Base-by-base conservation (phyloP, 2,888 invertebrate genomes). In the Aelia acuminata region DNA sequence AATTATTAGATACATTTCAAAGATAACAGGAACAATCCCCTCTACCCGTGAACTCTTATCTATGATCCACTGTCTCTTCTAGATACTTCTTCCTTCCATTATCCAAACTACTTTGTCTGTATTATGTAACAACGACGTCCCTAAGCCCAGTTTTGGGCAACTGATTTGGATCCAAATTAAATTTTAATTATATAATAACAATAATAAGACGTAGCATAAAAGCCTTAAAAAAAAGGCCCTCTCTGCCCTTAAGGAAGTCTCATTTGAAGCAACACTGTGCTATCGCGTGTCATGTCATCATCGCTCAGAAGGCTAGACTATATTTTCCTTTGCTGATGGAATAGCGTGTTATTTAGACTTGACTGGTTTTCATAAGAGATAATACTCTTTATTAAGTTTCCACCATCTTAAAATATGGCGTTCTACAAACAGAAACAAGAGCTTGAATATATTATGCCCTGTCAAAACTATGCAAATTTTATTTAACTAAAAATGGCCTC, bases 1-100 rank as follows among this genome's bases (percentile, higher is more conserved):
- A 80, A 80, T 80, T 80, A 80, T 80, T 80, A n/a, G 80, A 80
- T 80, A 63, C 63, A 63, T 63, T 63, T 63, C 18, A 31, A 31
- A 80, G 80, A 80, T 80, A 80, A 43, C 3, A 10, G n/a, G 80
- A 43, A 80, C 80, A 80, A 80, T 80, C 39, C 39, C 13, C 43
- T n/a, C 39, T n/a, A 11, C 39, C 80, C 39, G 75, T 26, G 26
- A 75, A 20, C 39, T 43, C 43, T 80, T 43, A 80, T 80, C 80
- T 43, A 0, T 13, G 43, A 43, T 43, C 80, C 80, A 18, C 63
- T 63, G 63, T 63, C 63, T 63, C 63, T 31, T 63, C 63, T 31
- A 31, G 31, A 18, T 31, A 63, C n/a, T n/a, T 15, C 31, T 11
- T 57, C 57, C 57, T 31, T 63, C 18, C 31, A 63, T 63, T 63